phyloP scores from a whole-genome alignment of 2,113 vertebrate species.

The Antechinus stuartii region DNA sequence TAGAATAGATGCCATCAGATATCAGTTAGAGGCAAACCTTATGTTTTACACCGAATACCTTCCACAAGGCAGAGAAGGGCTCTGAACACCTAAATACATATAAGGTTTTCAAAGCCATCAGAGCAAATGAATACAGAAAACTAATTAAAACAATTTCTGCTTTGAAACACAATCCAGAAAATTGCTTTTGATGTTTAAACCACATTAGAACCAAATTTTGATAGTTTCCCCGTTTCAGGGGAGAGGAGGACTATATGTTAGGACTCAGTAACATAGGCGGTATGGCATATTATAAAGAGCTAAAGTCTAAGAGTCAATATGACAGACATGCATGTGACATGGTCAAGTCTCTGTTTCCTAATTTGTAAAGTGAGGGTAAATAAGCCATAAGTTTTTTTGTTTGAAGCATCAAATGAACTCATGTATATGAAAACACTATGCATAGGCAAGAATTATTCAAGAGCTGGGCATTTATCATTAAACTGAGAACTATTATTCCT shows the following conservation, averaged over 20 bases:
- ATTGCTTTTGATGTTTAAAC: neutral
- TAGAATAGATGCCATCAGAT: neutral
- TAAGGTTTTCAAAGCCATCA: neutral
- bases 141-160: neutral
- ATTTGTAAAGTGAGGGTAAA: neutral
- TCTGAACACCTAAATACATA: neutral
- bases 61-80: neutral
- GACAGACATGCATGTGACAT: neutral
- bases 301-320: neutral
- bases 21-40: neutral
- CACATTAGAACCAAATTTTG: neutral
- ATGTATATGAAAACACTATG: neutral
- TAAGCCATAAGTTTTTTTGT: neutral
- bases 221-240: neutral
- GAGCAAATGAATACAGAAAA: neutral
- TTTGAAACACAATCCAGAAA: neutral
- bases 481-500: neutral
- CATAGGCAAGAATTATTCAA: neutral
- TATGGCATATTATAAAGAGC: neutral
- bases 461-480: neutral
- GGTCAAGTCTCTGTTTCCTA: neutral
- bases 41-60: neutral
- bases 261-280: neutral
- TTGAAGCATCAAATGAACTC: neutral
- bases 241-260: neutral